These are phyloP conservation scores for Solenopsis fugax DNA, from an alignment of 1,140 invertebrate species.

Conservation along the genomic window DNA sequence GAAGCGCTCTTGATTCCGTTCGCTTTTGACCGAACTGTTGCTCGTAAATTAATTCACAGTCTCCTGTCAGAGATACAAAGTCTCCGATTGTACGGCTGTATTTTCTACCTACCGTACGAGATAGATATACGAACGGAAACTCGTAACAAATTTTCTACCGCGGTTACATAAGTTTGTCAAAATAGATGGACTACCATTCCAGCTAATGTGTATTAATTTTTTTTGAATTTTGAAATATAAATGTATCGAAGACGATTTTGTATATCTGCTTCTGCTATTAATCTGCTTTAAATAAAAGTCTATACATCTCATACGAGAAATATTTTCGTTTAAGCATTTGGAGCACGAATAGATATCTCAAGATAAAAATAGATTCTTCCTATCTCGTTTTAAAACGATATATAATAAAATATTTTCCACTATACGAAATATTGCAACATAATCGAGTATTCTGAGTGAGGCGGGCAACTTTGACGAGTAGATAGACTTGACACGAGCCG, in stretches of 20 bases:
- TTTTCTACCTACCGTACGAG: constrained; percentile 27
- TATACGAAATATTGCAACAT: background rate
- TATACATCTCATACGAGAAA: background rate
- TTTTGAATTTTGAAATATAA: background rate
- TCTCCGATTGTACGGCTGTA: constrained; percentile 29
- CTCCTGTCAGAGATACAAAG: constrained; percentile 29
- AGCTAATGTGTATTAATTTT: background rate
- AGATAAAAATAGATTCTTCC: background rate
- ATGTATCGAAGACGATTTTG: background rate
- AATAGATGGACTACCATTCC: background rate
- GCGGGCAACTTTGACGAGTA: constrained; percentile 10
- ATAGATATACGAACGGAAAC: constrained; percentile 31
- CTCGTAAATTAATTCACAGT: constrained; percentile 62
- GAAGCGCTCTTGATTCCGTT: constrained; percentile 54
- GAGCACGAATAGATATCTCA: constrained; percentile 5
- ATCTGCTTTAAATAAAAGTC: background rate
- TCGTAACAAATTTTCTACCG: background rate
- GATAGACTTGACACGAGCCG: constrained; percentile 6
- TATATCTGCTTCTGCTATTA: background rate
- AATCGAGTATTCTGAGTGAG: constrained; percentile 2
- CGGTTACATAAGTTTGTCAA: background rate
- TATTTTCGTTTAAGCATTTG: constrained; percentile 3
- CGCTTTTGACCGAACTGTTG: constrained; percentile 48
- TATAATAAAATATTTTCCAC: background rate
- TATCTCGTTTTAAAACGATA: background rate